These are phyloP conservation scores for Tetramorium alpestre DNA, from an alignment of 1,140 invertebrate species.

Conservation along the genomic window DNA sequence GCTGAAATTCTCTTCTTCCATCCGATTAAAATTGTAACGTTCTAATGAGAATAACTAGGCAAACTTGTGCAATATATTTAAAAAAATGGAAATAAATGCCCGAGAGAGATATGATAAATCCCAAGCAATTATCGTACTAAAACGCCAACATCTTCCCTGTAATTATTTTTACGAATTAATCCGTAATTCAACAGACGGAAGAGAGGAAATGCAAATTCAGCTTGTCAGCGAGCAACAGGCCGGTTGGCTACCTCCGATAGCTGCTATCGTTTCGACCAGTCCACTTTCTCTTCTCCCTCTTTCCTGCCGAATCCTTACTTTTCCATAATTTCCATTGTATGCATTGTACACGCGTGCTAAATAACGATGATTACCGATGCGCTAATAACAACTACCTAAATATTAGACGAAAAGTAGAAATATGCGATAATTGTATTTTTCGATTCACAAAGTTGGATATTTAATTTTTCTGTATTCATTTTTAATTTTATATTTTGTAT, in stretches of 20 bases:
- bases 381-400: not conserved
- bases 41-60: not conserved
- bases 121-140: not conserved
- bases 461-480: not conserved
- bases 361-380: constrained; percentile 37
- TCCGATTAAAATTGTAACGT: not conserved
- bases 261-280: constrained; percentile 77
- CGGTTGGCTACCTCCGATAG: constrained; percentile 78
- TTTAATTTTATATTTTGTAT: not conserved
- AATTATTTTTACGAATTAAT: constrained; percentile 67
- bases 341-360: constrained; percentile 43
- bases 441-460: not conserved
- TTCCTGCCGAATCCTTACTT: constrained; percentile 64
- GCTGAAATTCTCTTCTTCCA: not conserved
- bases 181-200: constrained; percentile 44
- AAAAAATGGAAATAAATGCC: not conserved
- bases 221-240: constrained; percentile 74
- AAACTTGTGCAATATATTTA: not conserved
- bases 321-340: constrained; percentile 54
- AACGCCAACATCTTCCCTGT: not conserved
- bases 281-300: constrained; percentile 50
- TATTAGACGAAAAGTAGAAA: not conserved
- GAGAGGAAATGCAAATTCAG: constrained; percentile 68
- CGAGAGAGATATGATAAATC: not conserved
- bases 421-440: not conserved